These are phyloP conservation scores for Ochotona curzoniae DNA, from an alignment of 2,113 vertebrate species.

Conservation along the genomic window DNA sequence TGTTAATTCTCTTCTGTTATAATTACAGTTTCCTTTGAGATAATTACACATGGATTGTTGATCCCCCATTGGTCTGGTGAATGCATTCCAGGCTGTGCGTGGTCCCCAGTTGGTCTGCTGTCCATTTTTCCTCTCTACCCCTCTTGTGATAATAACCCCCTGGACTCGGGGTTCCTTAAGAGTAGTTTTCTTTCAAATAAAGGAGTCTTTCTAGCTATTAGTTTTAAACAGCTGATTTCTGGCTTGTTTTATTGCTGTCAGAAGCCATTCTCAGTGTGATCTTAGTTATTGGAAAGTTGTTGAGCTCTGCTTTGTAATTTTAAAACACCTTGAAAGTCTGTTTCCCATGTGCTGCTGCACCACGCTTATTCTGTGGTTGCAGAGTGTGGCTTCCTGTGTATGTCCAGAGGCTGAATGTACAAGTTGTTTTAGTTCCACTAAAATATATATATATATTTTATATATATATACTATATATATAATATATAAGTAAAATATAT, in stretches of 20 bases:
- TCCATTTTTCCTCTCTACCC: too few species aligned
- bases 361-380: not conserved
- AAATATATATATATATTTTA: too few species aligned
- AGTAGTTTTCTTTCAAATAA: not conserved
- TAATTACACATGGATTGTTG: not conserved
- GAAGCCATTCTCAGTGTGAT: not conserved
- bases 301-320: constrained; percentile 14
- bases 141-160: not conserved
- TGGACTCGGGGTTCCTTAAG: not conserved
- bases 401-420: not conserved
- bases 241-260: not conserved
- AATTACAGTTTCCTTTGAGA: not conserved
- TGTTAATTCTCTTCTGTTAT: not conserved
- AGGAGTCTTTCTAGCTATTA: not conserved
- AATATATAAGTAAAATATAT: not conserved
- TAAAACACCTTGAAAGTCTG: not conserved
- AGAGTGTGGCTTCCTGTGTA: not conserved
- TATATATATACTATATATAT: not conserved
- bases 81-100: not conserved
- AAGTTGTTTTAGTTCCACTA: too few species aligned
- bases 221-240: not conserved
- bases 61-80: not conserved
- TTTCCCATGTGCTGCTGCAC: not conserved
- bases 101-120: too few species aligned
- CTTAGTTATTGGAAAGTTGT: not conserved